Evolutionary conservation across 37 sponge, comb jelly and placozoan species (phyloP).

Genomic region (Eunapius fragilis): DNA sequence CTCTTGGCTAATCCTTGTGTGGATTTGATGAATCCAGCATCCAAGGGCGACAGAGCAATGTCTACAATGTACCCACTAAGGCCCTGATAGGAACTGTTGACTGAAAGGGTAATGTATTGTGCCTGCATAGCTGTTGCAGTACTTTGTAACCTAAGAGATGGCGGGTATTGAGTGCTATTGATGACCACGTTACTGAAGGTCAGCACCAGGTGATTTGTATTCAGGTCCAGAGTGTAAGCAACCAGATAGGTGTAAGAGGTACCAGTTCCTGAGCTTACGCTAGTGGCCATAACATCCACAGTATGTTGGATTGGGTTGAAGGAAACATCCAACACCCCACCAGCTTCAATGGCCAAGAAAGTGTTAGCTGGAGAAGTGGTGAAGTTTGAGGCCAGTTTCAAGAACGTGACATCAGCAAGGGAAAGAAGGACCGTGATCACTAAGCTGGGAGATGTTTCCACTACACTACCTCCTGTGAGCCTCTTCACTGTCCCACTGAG

Average conservation of each 20-base stretch:
- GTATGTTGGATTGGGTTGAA: slow-evolving; percentile 33
- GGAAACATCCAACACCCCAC: slow-evolving; percentile 43
- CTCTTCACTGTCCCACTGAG: slow-evolving; percentile 11
- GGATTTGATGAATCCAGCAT: slow-evolving; percentile 72
- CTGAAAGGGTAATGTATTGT: slow-evolving; percentile 49
- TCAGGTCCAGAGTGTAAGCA: slow-evolving; percentile 71
- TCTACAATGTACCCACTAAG: slow-evolving; percentile 67
- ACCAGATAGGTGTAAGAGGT: slow-evolving; percentile 40
- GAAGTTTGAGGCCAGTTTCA: slow-evolving; percentile 75
- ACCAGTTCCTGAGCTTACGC: slow-evolving; percentile 19
- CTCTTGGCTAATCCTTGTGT: slow-evolving; percentile 47
- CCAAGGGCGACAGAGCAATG: slow-evolving; percentile 63
- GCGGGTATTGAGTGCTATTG: slow-evolving; percentile 56
- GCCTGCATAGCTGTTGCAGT: slow-evolving; percentile 33
- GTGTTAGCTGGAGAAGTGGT: slow-evolving; percentile 68
- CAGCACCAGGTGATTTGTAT: slow-evolving; percentile 65
- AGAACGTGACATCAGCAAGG: slow-evolving; percentile 56
- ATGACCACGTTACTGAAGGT: slow-evolving; percentile 84
- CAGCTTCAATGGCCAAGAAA: slow-evolving; percentile 60
- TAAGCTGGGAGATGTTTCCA: slow-evolving; percentile 14
- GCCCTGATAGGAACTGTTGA: slow-evolving; percentile 46
- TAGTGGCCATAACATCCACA: slow-evolving; percentile 12
- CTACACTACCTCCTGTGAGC: slow-evolving; percentile 58
- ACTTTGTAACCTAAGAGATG: slow-evolving; percentile 85
- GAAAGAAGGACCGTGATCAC: slow-evolving; percentile 56